These are phyloP conservation scores for Hyles vespertilio DNA, from an alignment of 1,140 invertebrate genomes.

Conservation along the genomic window DNA sequence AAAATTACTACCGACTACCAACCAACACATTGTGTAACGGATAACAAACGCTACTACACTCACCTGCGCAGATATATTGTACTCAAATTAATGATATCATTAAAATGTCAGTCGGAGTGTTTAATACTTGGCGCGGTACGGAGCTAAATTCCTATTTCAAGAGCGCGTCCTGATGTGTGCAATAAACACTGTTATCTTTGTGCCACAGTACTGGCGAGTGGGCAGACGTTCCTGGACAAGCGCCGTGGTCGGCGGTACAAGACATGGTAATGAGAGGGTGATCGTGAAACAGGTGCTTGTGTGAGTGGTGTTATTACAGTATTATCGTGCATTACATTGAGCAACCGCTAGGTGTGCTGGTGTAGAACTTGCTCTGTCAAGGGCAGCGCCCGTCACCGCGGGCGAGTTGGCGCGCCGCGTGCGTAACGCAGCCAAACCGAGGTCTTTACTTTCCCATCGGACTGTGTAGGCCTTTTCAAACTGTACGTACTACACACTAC, in stretches of 20 bases:
- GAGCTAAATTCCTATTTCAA: too few relatives aligned
- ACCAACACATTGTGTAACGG: background rate
- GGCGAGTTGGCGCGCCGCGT: constrained; percentile 11
- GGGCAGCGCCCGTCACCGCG: constrained; percentile 58
- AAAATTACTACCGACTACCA: constrained; percentile 31
- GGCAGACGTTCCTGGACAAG: too few relatives aligned
- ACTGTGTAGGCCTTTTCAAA: background rate
- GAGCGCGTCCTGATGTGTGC: too few relatives aligned
- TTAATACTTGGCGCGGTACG: too few relatives aligned
- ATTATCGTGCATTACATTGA: constrained; percentile 4
- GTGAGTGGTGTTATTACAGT: background rate
- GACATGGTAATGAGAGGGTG: too few relatives aligned
- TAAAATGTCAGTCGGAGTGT: too few relatives aligned
- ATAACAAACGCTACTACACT: background rate
- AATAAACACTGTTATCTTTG: too few relatives aligned
- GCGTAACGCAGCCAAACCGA: constrained; percentile 32
- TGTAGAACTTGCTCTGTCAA: constrained; percentile 64
- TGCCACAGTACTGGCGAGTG: too few relatives aligned
- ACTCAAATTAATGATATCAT: too few relatives aligned
- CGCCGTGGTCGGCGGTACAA: too few relatives aligned
- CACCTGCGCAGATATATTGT: too few relatives aligned
- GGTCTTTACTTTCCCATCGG: constrained; percentile 60
- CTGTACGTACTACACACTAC: too few relatives aligned
- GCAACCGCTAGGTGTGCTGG: constrained; percentile 1
- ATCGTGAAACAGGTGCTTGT: background rate